These are phyloP conservation scores for Mylabris sibirica DNA, from an alignment of 2,888 invertebrate species.

Conservation along the genomic window DNA sequence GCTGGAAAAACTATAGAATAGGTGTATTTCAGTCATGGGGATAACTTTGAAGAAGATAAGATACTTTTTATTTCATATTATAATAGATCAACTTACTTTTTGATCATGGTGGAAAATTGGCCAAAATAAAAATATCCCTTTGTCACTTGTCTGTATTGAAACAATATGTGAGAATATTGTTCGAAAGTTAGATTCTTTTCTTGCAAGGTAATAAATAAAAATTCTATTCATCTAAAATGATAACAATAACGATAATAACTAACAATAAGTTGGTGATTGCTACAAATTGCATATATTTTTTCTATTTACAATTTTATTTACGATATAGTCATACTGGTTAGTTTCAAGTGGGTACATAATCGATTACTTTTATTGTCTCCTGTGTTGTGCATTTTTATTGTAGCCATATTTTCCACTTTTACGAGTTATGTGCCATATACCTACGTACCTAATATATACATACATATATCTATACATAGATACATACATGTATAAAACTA, in stretches of 20 bases:
- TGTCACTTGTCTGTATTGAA: too few relatives aligned
- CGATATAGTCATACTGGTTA: neutral
- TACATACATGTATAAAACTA: too few relatives aligned
- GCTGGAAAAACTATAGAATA: too few relatives aligned
- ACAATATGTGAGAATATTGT: too few relatives aligned
- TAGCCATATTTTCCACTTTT: conserved; percentile 28
- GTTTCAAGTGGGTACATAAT: conserved; percentile 24
- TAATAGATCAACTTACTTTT: too few relatives aligned
- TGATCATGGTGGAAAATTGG: too few relatives aligned
- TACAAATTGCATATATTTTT: neutral
- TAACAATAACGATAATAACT: neutral
- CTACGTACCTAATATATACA: neutral
- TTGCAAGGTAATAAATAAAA: neutral
- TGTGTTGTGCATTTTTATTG: conserved; percentile 22
- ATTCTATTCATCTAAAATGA: conserved; percentile 1
- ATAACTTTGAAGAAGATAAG: too few relatives aligned
- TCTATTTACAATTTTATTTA: neutral
- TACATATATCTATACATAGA: neutral
- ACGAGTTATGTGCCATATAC: conserved; percentile 21
- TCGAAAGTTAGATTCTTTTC: too few relatives aligned
- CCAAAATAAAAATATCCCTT: too few relatives aligned
- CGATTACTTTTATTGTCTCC: conserved; percentile 34
- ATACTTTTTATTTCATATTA: too few relatives aligned
- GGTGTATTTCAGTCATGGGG: too few relatives aligned
- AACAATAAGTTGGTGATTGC: neutral